Percentiles rank a stretch among this genome's conserved stretches.
Conservation (phyloP, 1,140 invertebrate genomes). For the Lasioglossum baleicum region DNA sequence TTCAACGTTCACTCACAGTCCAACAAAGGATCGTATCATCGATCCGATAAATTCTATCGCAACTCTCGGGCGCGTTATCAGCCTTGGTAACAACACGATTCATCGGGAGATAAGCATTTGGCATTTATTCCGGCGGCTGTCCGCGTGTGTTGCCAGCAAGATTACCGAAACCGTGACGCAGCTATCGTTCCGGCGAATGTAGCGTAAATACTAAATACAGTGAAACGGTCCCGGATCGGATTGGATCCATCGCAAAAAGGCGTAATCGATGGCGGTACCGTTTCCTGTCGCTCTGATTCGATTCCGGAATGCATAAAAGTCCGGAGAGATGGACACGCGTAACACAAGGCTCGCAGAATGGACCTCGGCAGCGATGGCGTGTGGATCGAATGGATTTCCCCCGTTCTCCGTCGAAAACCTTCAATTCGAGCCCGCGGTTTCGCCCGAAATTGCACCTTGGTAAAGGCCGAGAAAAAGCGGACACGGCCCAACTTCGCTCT, state of each 20-base stretch:
- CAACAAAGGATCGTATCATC: too few species aligned
- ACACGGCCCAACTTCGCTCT: neutral
- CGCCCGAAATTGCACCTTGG: slow-evolving; percentile 34
- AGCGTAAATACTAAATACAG: slow-evolving; percentile 1
- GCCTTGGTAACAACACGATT: neutral
- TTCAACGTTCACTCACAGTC: too few species aligned
- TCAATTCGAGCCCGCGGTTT: slow-evolving; percentile 12
- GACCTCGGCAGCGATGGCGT: slow-evolving; percentile 36
- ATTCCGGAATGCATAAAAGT: neutral
- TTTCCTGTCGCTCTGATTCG: neutral
- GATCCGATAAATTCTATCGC: too few species aligned
- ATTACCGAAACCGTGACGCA: too few species aligned
- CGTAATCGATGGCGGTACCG: slow-evolving; percentile 7
- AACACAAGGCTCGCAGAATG: slow-evolving; percentile 18
- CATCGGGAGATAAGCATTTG: neutral
- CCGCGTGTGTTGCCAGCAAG: too few species aligned
- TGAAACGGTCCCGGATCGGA: neutral
- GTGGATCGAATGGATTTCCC: slow-evolving; percentile 42
- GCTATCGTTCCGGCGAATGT: slow-evolving; percentile 2
- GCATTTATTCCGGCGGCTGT: neutral
- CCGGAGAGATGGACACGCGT: neutral
- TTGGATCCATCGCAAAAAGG: slow-evolving; percentile 3
- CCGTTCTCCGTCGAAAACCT: slow-evolving; percentile 18
- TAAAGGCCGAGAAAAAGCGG: slow-evolving; percentile 30
- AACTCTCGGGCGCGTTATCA: neutral